phyloP scores from a whole-genome alignment of 2,113 vertebrate genomes.

The Anhinga rufa region DNA sequence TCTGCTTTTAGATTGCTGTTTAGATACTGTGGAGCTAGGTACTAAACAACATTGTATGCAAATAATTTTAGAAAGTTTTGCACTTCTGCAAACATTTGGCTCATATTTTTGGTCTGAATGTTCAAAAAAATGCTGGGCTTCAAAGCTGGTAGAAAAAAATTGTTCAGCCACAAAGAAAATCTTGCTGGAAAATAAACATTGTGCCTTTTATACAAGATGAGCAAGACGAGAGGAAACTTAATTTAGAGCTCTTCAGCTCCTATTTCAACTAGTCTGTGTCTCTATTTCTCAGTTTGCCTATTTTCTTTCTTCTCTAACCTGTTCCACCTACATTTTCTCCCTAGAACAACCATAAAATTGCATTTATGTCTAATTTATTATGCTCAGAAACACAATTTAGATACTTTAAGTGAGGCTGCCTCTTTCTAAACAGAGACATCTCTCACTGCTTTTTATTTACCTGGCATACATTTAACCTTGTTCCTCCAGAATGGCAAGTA shows the following conservation, averaged over 20 bases:
- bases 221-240: neutral
- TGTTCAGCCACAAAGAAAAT: neutral
- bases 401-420: neutral
- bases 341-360: constrained; percentile 30
- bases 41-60: neutral
- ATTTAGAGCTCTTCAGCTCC: neutral
- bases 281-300: constrained; percentile 25
- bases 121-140: neutral
- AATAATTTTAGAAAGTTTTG: neutral
- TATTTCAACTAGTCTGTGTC: neutral
- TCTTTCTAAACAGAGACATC: neutral
- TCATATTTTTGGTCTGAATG: neutral
- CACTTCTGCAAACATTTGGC: neutral
- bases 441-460: neutral
- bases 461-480: neutral
- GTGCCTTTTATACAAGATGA: neutral
- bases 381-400: constrained; percentile 1
- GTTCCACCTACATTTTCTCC: constrained; percentile 27
- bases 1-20: neutral
- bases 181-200: neutral
- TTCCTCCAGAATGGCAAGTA: neutral
- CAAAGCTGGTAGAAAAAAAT: neutral
- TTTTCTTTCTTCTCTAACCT: constrained; percentile 12
- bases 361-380: constrained; percentile 28
- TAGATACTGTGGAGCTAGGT: neutral